Evolutionary conservation across 2,888 invertebrate species (phyloP), one percentile per base, ranked within the genome.

Genomic region (Thereva nobilitata): DNA sequence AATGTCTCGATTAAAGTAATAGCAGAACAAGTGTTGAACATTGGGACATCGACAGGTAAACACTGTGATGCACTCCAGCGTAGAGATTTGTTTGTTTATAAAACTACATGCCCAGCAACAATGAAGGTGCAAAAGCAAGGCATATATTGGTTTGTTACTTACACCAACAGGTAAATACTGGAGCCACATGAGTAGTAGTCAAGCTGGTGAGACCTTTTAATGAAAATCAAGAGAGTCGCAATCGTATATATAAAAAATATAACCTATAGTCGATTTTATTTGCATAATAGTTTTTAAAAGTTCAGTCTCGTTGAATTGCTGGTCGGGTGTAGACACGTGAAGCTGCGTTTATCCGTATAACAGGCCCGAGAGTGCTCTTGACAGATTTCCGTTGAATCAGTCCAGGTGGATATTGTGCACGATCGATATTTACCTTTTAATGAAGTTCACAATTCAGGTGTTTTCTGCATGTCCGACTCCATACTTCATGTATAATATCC

Each of bases 271-370:
- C 59, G 59, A 59, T 64, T 53, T 70, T 69, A 69, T 70, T 69
- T 69, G 70, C 69, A 70, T 70, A 69, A 69, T 69, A 69, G 57
- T 69, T 66, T 69, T 61, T 56, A 66, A 23, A 67, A 66, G 67
- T 69, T 70, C 68, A 71, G 70, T 70, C 68, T 69, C 67, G 66
- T 64, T 64, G 67, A 69, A 69, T 61, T 68, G 65, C 64, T 68
- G 61, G 69, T 61, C 61, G 67, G 41, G 69, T 71, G 55, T 65
- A 67, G 68, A 71, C 65, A 49, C 55, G 42, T 52, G 42, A 12
- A 63, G 42, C 44, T 50, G n/a, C 10, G 44, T 38, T 52, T n/a
- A 35, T 35, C 8, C 34, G 10, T 49, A 10, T 35, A 2, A 9
- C 35, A 34, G 23, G 1, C 23, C 23, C 23, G 23, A 23, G 23